Conservation (phyloP, 2,797 vertebrate genomes). For the Cirrhinus molitorella region DNA sequence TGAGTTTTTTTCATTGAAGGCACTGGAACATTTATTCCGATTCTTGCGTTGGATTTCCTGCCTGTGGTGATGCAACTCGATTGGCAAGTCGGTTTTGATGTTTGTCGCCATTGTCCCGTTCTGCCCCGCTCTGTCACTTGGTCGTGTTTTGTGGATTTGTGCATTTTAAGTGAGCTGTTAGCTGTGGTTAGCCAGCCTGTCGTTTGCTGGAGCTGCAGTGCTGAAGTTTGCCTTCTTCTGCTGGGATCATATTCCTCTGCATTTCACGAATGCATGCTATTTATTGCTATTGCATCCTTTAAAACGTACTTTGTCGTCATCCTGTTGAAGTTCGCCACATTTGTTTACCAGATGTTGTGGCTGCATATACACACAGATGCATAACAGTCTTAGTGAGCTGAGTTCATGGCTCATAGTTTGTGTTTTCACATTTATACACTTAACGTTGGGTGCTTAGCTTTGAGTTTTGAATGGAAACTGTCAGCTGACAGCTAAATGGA, state of each 20-base stretch:
- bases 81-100: constrained; percentile 74
- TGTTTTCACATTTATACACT: not conserved
- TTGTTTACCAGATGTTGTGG: constrained; percentile 15
- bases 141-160: constrained; percentile 68
- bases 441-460: not conserved
- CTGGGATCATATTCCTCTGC: not conserved
- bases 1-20: constrained; percentile 85
- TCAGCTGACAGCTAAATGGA: not conserved
- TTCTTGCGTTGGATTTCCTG: constrained; percentile 70
- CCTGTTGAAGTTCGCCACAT: not conserved
- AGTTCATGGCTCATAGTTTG: constrained; percentile 5
- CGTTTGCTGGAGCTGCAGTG: constrained; percentile 25
- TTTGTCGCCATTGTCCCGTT: constrained; percentile 50
- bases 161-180: constrained; percentile 60
- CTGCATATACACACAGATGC: constrained; percentile 24
- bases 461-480: not conserved
- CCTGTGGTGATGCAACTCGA: constrained; percentile 76
- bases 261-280: not conserved
- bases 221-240: constrained; percentile 31
- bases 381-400: not conserved
- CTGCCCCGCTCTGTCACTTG: constrained; percentile 46
- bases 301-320: constrained; percentile 8
- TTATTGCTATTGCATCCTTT: not conserved
- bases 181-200: constrained; percentile 50
- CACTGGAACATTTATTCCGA: constrained; percentile 77